Percentiles rank a stretch among this genome's conserved stretches.
phyloP scores from a whole-genome alignment of 2,888 invertebrate genomes.

The Bunonema sp. region DNA sequence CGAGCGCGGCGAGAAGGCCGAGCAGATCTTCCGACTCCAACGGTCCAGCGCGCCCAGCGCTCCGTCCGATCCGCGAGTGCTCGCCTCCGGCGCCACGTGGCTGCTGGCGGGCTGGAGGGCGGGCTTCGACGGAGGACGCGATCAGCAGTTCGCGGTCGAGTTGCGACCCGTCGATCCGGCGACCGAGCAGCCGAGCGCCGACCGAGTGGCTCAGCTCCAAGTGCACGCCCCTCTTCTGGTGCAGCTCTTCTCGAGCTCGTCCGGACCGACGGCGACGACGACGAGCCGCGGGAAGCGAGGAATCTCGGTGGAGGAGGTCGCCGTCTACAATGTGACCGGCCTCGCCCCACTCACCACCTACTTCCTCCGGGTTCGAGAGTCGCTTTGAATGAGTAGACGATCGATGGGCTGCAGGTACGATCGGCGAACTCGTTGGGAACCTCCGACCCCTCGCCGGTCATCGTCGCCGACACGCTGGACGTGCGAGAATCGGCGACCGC shows the following conservation, averaged over 20 bases:
- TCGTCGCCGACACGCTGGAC: conserved; percentile 24
- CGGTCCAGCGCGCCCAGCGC: conserved; percentile 17
- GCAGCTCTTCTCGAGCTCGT: background rate
- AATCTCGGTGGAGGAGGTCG: background rate
- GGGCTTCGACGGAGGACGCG: conserved; percentile 37
- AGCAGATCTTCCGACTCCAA: conserved; percentile 22
- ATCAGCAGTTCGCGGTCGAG: conserved; percentile 26
- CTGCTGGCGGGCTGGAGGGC: conserved; percentile 31
- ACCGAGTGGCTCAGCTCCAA: too few relatives aligned
- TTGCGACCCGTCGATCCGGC: background rate
- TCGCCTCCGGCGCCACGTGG: conserved; percentile 17
- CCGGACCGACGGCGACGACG: conserved; percentile 10
- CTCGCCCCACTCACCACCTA: conserved; percentile 24
- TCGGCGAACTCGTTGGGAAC: conserved; percentile 15
- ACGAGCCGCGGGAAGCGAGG: conserved; percentile 1
- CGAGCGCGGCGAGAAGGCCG: conserved; percentile 54
- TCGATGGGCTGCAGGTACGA: conserved; percentile 9
- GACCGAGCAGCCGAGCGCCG: background rate
- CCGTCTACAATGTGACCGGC: conserved; percentile 23
- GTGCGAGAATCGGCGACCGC: too few relatives aligned
- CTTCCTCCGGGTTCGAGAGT: conserved; percentile 17
- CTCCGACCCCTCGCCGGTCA: conserved; percentile 26
- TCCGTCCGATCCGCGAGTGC: conserved; percentile 16
- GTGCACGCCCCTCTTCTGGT: background rate
- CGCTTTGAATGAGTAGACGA: conserved; percentile 8